A percentile compares a stretch with the other conserved stretches of the same genome.
Conservation (phyloP, 2,113 vertebrate species). For the Geococcyx californianus region DNA sequence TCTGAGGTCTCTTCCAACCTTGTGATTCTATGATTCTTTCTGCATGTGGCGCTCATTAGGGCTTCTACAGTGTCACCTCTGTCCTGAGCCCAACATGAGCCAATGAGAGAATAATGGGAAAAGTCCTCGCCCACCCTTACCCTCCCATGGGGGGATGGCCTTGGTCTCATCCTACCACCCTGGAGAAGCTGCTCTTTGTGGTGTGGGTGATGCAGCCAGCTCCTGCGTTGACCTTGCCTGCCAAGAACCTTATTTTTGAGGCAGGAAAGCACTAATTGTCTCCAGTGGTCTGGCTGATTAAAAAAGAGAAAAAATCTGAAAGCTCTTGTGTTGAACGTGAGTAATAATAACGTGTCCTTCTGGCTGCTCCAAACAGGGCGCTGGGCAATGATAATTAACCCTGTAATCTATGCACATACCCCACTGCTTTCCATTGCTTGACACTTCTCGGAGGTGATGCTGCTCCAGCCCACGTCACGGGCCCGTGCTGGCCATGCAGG, state of each 20-base stretch:
- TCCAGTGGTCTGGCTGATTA: not conserved
- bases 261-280: not conserved
- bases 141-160: accelerated
- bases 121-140: accelerated
- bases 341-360: not conserved
- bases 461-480: not conserved
- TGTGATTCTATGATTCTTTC: too few species aligned
- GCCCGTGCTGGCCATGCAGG: not conserved
- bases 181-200: not conserved
- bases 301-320: not conserved
- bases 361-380: not conserved
- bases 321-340: not conserved
- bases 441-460: not conserved
- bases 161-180: not conserved
- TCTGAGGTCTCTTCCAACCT: too few species aligned
- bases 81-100: not conserved
- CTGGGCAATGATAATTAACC: not conserved
- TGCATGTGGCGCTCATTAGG: accelerated
- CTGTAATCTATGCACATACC: not conserved
- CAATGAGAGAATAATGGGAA: not conserved
- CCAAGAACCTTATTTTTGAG: not conserved
- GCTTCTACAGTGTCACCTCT: accelerated
- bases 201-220: not conserved
- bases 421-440: not conserved
- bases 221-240: not conserved